Conservation (phyloP, 2,113 vertebrate species). For the Phalacrocorax pelagicus region DNA sequence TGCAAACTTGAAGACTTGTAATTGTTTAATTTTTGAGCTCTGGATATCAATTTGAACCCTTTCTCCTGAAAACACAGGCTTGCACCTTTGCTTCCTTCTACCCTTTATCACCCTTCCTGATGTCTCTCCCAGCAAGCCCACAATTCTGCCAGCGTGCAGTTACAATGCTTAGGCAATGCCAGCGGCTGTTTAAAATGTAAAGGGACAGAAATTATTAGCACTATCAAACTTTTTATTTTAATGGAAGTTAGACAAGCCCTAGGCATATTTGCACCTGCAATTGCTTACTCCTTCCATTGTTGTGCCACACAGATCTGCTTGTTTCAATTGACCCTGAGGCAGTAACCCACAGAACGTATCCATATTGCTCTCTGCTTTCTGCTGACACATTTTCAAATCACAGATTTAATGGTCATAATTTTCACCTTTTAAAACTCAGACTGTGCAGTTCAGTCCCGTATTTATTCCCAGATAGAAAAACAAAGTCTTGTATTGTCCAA, state of each 20-base stretch:
- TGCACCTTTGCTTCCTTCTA: not conserved
- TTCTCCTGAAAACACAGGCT: not conserved
- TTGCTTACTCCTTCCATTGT: slow-evolving; percentile 26
- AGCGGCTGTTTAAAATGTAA: slow-evolving; percentile 32
- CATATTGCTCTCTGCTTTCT: not conserved
- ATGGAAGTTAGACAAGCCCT: slow-evolving; percentile 31
- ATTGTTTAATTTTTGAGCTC: not conserved
- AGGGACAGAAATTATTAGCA: slow-evolving; percentile 31
- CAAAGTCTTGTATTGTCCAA: not conserved
- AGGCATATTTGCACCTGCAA: slow-evolving; percentile 46
- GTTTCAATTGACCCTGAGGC: slow-evolving; percentile 65
- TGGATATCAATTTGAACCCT: not conserved
- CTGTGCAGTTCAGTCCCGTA: not conserved
- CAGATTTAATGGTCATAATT: slow-evolving; percentile 25
- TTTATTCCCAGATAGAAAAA: not conserved
- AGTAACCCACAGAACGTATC: slow-evolving; percentile 21
- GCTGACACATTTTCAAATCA: slow-evolving; percentile 47
- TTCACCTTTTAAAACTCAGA: slow-evolving; percentile 16
- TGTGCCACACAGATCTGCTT: slow-evolving; percentile 58
- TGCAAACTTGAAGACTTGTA: not conserved
- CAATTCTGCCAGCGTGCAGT: not conserved
- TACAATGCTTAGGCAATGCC: slow-evolving; percentile 27
- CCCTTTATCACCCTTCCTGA: not conserved
- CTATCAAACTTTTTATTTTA: slow-evolving; percentile 61
- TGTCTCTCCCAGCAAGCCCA: not conserved